Conservation (phyloP, 1,140 invertebrate species). For the Drosophila arawakana region DNA sequence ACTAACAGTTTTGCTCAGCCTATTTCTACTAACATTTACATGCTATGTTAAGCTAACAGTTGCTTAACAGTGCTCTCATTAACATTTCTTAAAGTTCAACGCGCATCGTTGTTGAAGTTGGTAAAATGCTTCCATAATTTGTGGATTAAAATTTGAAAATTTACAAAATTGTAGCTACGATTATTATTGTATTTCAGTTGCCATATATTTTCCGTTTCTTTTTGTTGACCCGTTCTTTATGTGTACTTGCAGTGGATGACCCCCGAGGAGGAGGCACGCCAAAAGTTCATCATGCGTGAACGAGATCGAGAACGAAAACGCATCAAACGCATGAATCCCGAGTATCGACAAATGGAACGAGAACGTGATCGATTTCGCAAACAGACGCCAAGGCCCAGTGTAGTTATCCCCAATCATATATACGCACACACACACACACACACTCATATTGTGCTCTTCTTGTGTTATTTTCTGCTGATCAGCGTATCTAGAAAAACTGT, state of each 20-base stretch:
- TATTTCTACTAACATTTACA: slow-evolving; percentile 1
- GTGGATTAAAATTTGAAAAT: not conserved
- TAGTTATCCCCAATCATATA: slow-evolving; percentile 67
- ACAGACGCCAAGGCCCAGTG: slow-evolving; percentile 77
- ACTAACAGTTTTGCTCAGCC: not conserved
- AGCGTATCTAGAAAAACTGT: not conserved
- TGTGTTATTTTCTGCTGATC: slow-evolving; percentile 8
- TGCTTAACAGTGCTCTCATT: not conserved
- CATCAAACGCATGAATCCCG: slow-evolving; percentile 77
- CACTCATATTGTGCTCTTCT: slow-evolving; percentile 20
- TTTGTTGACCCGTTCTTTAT: slow-evolving; percentile 58
- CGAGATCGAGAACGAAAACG: slow-evolving; percentile 74
- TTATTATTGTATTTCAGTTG: not conserved
- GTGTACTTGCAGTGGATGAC: slow-evolving; percentile 79
- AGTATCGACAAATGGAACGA: slow-evolving; percentile 77
- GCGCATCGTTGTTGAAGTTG: slow-evolving; percentile 43
- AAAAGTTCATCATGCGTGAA: slow-evolving; percentile 80
- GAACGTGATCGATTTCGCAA: slow-evolving; percentile 77
- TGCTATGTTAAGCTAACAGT: not conserved
- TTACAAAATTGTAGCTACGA: not conserved
- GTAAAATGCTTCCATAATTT: not conserved
- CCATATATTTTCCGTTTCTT: slow-evolving; percentile 28
- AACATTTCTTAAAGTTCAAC: not conserved
- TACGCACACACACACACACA: slow-evolving; percentile 1
- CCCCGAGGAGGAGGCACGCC: slow-evolving; percentile 78